Evolutionary conservation across 2,113 vertebrate species (phyloP).

Genomic region (Sylvilagus bachmani): DNA sequence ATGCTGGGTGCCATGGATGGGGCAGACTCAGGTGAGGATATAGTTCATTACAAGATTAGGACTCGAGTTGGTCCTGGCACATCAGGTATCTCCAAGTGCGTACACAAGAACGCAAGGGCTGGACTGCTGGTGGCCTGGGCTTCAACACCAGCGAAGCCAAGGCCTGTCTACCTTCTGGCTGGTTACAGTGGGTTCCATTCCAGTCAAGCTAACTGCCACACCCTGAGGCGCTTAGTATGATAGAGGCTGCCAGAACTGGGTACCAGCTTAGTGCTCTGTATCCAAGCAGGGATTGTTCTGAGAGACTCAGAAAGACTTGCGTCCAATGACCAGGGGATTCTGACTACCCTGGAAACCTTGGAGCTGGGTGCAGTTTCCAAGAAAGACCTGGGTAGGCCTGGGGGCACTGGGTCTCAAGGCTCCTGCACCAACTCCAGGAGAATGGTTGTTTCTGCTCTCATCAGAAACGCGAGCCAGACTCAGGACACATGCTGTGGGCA

Average conservation of each 20-base stretch:
- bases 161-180: not conserved
- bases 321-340: not conserved
- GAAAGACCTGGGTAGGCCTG: not conserved
- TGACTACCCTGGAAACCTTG: not conserved
- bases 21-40: not conserved
- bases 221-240: not conserved
- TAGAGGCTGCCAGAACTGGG: not conserved
- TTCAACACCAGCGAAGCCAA: constrained; percentile 26
- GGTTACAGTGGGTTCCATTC: not conserved
- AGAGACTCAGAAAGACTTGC: constrained; percentile 8
- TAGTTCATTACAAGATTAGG: not conserved
- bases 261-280: not conserved
- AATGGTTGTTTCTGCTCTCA: not conserved
- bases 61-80: not conserved
- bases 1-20: too few species aligned
- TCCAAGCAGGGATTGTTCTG: not conserved
- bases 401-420: not conserved
- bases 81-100: not conserved
- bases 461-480: not conserved
- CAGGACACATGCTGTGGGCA: not conserved
- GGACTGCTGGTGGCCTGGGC: not conserved
- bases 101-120: not conserved
- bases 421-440: constrained; percentile 16
- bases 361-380: constrained; percentile 3
- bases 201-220: constrained; percentile 9